These are phyloP conservation scores for Spheniscus mendiculus DNA, from an alignment of 2,113 vertebrate species.

Conservation along the genomic window DNA sequence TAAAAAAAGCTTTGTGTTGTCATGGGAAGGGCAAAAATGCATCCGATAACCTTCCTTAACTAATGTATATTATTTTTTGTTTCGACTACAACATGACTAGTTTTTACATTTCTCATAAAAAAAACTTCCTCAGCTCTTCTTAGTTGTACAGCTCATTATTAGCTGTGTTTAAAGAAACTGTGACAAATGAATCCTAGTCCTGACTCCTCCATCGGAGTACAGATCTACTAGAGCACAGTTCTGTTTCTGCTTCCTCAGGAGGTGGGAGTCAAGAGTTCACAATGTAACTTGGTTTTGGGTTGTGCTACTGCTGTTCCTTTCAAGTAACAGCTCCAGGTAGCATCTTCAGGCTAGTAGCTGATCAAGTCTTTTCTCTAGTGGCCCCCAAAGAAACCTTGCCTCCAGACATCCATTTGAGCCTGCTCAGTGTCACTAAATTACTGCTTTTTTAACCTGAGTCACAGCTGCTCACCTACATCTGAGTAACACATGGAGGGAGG, in stretches of 20 bases:
- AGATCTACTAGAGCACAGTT: not conserved
- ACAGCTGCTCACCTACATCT: not conserved
- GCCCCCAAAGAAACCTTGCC: not conserved
- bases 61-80: not conserved
- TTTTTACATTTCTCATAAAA: not conserved
- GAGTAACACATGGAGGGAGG: not conserved
- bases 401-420: not conserved
- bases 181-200: not conserved
- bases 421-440: not conserved
- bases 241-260: not conserved
- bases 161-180: not conserved
- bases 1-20: not conserved
- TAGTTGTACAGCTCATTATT: not conserved
- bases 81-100: not conserved
- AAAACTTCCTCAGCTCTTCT: not conserved
- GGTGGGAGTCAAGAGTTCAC: not conserved
- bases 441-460: not conserved
- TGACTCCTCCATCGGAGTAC: not conserved
- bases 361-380: not conserved
- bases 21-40: not conserved
- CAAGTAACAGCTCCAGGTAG: not conserved
- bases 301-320: not conserved
- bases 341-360: not conserved
- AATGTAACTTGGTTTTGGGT: not conserved
- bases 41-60: not conserved